Percentiles rank a stretch among this genome's conserved stretches.
phyloP scores from a whole-genome alignment of 2,113 vertebrate genomes.

The Bufo gargarizans region DNA sequence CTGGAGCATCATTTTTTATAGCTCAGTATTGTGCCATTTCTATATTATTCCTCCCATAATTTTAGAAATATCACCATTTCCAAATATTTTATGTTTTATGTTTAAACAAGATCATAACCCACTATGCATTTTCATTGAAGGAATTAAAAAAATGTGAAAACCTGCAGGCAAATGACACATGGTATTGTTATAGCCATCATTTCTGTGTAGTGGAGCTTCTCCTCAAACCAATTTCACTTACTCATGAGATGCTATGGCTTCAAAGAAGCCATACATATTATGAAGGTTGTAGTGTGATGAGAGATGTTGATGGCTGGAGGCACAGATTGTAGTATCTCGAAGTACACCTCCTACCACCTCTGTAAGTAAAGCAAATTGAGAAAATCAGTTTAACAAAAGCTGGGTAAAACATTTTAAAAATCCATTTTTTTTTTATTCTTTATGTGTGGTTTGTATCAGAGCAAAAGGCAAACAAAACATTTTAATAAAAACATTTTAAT shows the following conservation, averaged over 20 bases:
- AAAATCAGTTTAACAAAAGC: neutral
- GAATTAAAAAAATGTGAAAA: too few relatives aligned
- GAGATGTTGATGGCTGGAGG: conserved; percentile 84
- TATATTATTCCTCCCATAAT: too few relatives aligned
- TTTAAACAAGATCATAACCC: too few relatives aligned
- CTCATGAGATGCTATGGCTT: conserved; percentile 86
- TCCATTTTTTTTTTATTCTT: too few relatives aligned
- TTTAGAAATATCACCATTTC: too few relatives aligned
- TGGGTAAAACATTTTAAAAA: neutral
- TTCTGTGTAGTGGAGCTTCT: neutral
- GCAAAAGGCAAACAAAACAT: too few relatives aligned
- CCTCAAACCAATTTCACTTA: conserved; percentile 63
- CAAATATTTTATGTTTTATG: too few relatives aligned
- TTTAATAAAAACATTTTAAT: too few relatives aligned
- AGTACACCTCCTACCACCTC: conserved; percentile 83
- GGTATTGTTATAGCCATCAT: neutral
- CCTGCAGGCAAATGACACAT: too few relatives aligned
- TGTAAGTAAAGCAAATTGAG: conserved; percentile 32
- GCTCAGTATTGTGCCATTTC: too few relatives aligned
- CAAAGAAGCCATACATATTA: conserved; percentile 88
- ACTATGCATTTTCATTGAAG: neutral
- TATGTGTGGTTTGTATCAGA: too few relatives aligned
- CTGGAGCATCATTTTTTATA: too few relatives aligned
- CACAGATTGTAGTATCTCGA: conserved; percentile 83
- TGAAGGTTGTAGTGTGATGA: conserved; percentile 95